Conservation (phyloP, 2,797 vertebrate species). For the Schizopygopsis malacanthus region DNA sequence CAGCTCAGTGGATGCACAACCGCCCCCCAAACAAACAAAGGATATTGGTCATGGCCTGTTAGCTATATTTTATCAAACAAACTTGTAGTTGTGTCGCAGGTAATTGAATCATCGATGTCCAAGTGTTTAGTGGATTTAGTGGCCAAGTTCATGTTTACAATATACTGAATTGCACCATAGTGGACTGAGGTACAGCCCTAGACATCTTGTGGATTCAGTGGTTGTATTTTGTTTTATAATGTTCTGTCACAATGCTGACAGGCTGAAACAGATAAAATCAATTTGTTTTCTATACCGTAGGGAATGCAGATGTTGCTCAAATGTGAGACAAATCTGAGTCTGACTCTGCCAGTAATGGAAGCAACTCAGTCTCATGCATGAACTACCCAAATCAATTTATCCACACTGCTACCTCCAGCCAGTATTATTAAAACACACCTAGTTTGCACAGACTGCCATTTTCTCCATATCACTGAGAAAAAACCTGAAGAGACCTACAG, state of each 20-base stretch:
- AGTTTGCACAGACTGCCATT: constrained; percentile 49
- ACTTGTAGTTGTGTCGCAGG: background rate
- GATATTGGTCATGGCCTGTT: background rate
- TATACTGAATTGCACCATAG: constrained; percentile 20
- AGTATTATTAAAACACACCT: constrained; percentile 62
- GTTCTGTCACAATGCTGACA: constrained; percentile 70
- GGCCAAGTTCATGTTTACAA: background rate
- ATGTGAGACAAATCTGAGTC: constrained; percentile 53
- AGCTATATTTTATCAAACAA: background rate
- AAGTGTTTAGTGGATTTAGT: constrained; percentile 8
- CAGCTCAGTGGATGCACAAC: constrained; percentile 3
- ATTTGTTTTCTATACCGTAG: constrained; percentile 66
- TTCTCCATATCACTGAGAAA: background rate
- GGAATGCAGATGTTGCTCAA: constrained; percentile 51
- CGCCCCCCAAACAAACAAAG: background rate
- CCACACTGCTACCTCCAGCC: constrained; percentile 57
- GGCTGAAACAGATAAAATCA: constrained; percentile 70
- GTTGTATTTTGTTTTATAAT: constrained; percentile 67
- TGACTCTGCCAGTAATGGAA: constrained; percentile 44
- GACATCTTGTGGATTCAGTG: constrained; percentile 65
- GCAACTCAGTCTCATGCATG: constrained; percentile 53
- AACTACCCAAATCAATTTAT: constrained; percentile 67
- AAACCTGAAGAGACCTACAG: constrained; percentile 22
- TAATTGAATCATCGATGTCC: constrained; percentile 15
- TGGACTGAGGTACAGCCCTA: constrained; percentile 21